phyloP scores from a whole-genome alignment of 2,113 vertebrate species.

The Paratilapia polleni region DNA sequence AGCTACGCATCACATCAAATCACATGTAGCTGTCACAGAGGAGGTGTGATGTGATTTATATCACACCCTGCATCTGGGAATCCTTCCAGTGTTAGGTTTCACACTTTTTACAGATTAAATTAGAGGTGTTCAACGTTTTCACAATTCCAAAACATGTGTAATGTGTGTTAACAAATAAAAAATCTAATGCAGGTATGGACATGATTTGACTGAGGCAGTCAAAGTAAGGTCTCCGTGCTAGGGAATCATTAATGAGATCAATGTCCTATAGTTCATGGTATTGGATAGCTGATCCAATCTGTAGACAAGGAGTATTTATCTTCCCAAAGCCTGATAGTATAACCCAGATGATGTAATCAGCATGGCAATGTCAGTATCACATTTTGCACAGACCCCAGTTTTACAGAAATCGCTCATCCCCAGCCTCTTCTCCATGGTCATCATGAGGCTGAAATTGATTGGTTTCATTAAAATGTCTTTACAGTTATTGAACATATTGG shows the following conservation, averaged over 20 bases:
- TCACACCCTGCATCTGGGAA: conserved; percentile 7
- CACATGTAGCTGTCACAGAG: conserved; percentile 23
- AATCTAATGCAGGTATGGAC: not conserved
- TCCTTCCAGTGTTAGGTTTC: conserved; percentile 2
- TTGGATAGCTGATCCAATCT: not conserved
- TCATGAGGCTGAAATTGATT: not conserved
- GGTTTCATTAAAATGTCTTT: not conserved
- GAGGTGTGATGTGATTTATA: conserved; percentile 30
- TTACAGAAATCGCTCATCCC: not conserved
- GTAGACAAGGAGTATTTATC: not conserved
- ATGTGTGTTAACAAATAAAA: not conserved
- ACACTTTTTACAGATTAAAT: not conserved
- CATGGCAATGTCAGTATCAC: not conserved
- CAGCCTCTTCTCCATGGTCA: not conserved
- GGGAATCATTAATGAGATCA: not conserved
- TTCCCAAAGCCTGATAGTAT: not conserved
- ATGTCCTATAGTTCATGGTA: not conserved
- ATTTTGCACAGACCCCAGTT: not conserved
- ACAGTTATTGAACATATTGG: too few relatives aligned
- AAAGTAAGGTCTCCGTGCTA: not conserved
- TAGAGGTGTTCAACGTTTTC: not conserved
- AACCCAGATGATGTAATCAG: conserved; percentile 1
- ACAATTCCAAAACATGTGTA: not conserved
- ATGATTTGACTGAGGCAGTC: not conserved
- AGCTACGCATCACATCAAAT: not conserved